Evolutionary conservation across 2,888 invertebrate species (phyloP).

Genomic region (Acleris cristana): DNA sequence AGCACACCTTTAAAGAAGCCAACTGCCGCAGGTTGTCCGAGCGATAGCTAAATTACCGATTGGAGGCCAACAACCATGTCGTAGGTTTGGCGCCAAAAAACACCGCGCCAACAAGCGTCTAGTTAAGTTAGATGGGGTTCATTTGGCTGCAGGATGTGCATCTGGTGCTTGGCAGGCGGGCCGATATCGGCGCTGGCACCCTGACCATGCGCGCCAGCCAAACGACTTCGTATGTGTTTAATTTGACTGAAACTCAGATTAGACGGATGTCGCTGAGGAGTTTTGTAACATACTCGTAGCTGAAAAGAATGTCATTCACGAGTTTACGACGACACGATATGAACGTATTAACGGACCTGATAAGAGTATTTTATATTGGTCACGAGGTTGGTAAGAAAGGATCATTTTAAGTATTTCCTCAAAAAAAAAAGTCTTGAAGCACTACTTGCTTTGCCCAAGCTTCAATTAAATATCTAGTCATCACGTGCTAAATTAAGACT

Average conservation of each 20-base stretch:
- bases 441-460: too few species aligned
- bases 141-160: conserved; percentile 64
- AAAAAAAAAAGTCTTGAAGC: too few species aligned
- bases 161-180: conserved; percentile 64
- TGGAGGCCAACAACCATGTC: conserved; percentile 20
- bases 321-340: not conserved
- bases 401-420: too few species aligned
- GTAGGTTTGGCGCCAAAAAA: conserved; percentile 54
- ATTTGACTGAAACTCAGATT: conserved; percentile 57
- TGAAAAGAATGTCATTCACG: not conserved
- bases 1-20: not conserved
- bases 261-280: conserved; percentile 42
- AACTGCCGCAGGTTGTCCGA: conserved; percentile 4
- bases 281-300: not conserved
- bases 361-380: too few species aligned
- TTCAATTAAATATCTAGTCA: too few species aligned
- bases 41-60: conserved; percentile 15
- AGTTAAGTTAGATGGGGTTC: conserved; percentile 59
- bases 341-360: too few species aligned
- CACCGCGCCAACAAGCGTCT: conserved; percentile 48
- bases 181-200: conserved; percentile 63
- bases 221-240: conserved; percentile 60
- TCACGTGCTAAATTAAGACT: too few species aligned
- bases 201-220: conserved; percentile 54
- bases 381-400: too few species aligned